Evolutionary conservation across 2,888 invertebrate species (phyloP), one percentile per base, ranked within the genome.

Genomic region (Ametastegia equiseti): DNA sequence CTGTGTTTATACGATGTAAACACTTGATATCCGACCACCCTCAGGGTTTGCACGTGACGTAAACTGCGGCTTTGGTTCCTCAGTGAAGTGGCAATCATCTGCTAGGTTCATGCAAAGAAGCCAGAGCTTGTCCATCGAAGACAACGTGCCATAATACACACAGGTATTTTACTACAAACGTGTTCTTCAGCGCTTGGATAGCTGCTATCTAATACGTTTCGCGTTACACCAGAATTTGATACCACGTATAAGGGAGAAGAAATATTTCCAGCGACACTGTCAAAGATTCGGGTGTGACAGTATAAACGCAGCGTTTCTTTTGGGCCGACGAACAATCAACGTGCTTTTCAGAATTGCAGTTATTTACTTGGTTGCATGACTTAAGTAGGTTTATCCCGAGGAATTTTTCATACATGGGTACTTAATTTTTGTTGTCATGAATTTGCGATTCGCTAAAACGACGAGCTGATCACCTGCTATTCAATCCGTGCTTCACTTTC

Each of bases 401-500:
- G 15, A 36, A 13, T 36, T 75, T 75, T 54, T 50, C 23, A 75
- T 19, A 54, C n/a, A n/a, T n/a, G n/a, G n/a, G n/a, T 75, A 3
- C 19, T 5, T 11, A 36, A 50, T 36, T 54, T 33, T 75, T 73
- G 50, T 54, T 19, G 19, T 11, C 2, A 19, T n/a, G n/a, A 45
- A 75, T 50, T 75, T 13, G 36, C 54, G n/a, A 71, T 45, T 45
- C 47, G 30, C 71, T 71, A 30, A 47, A 45, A 54, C 19, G 54
- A 11, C 54, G 54, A 54, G 75, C 54, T 75, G 75, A 75, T 75
- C 54, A 75, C 36, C 54, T 33, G 50, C 75, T 54, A 75, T 75
- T 75, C 75, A 75, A 45, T 75, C 36, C 75, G 50, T 27, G 27
- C 63, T 9, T 63, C 63, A n/a, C 27, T 27, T 36, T 23, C 36